phyloP scores from a whole-genome alignment of 35 echinoderm and acorn worm species.

The Diadema setosum region DNA sequence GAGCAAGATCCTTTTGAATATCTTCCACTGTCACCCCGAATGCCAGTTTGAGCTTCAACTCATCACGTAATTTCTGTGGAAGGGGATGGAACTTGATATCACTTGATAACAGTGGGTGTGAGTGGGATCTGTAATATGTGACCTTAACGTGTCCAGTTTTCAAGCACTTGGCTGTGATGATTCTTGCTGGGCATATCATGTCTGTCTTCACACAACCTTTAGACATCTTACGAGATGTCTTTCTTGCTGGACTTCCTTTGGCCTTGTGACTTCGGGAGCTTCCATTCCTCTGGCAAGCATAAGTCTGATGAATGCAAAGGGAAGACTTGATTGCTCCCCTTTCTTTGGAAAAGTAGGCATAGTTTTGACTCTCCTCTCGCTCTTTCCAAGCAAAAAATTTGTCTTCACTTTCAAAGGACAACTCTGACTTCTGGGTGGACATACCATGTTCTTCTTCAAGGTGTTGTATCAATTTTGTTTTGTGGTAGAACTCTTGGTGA shows the following conservation, averaged over 20 bases:
- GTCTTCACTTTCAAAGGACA: background rate
- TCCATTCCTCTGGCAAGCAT: conserved; percentile 21
- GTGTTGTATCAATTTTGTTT: background rate
- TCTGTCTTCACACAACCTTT: background rate
- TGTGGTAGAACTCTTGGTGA: background rate
- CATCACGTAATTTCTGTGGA: background rate
- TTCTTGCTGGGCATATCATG: background rate
- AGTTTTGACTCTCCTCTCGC: background rate
- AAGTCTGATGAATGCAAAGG: background rate
- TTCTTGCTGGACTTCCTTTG: conserved; percentile 4
- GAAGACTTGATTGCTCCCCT: background rate
- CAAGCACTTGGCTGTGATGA: background rate
- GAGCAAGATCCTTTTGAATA: background rate
- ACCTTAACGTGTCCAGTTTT: background rate
- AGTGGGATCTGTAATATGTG: background rate
- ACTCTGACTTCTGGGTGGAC: background rate
- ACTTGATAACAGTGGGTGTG: background rate
- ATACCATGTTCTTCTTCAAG: background rate
- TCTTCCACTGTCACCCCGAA: background rate
- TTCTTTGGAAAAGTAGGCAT: conserved; percentile 16
- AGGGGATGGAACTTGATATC: conserved; percentile 19
- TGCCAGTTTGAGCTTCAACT: background rate
- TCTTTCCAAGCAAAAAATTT: conserved; percentile 21
- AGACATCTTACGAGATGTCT: background rate
- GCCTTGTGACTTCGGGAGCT: conserved; percentile 2